phyloP scores from a whole-genome alignment of 2,888 invertebrate species.

The Leptinotarsa haldemani region DNA sequence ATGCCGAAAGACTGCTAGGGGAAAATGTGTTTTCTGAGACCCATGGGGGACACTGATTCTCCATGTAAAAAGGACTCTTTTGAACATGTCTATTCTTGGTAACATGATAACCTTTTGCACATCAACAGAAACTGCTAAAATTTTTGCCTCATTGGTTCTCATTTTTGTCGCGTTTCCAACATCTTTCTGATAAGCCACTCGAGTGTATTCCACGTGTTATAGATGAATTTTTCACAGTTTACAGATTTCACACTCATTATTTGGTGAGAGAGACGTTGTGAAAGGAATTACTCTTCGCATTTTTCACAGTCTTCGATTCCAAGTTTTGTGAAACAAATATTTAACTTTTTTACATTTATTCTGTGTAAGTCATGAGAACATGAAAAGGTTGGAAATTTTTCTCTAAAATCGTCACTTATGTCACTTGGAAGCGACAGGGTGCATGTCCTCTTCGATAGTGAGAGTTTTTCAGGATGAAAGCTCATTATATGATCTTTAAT shows the following conservation, averaged over 20 bases:
- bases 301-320: slow-evolving; percentile 47
- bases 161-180: background rate
- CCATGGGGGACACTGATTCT: slow-evolving; percentile 31
- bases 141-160: background rate
- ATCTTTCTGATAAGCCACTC: slow-evolving; percentile 9
- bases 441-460: slow-evolving; percentile 34
- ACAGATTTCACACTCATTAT: slow-evolving; percentile 28
- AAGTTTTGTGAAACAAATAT: slow-evolving; percentile 45
- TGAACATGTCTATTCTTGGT: background rate
- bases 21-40: background rate
- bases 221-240: slow-evolving; percentile 18
- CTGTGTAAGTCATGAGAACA: slow-evolving; percentile 42
- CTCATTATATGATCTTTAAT: slow-evolving; percentile 29
- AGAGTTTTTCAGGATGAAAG: slow-evolving; percentile 31
- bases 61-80: slow-evolving; percentile 2
- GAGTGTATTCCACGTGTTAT: background rate
- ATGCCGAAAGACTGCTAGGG: slow-evolving; percentile 50
- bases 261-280: slow-evolving; percentile 32
- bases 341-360: slow-evolving; percentile 30
- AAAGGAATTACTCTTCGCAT: slow-evolving; percentile 41
- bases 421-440: slow-evolving; percentile 25
- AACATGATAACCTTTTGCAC: slow-evolving; percentile 9
- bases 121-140: background rate
- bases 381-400: slow-evolving; percentile 32
- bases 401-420: slow-evolving; percentile 28